Evolutionary conservation across 2,888 invertebrate species (phyloP), one percentile per base, ranked within the genome.

Genomic region (Pasiphila rectangulata): DNA sequence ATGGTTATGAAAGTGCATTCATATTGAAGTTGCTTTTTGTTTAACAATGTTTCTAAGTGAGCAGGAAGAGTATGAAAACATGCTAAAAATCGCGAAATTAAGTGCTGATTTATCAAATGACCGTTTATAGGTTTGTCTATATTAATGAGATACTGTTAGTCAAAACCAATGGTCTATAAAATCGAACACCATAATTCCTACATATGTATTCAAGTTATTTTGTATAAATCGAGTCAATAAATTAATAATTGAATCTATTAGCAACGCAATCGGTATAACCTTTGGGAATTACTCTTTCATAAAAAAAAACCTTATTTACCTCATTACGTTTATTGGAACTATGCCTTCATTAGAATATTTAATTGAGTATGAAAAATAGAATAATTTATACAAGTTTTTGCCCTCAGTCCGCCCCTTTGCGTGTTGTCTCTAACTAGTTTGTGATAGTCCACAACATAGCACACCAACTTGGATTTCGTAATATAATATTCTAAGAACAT

Each of bases 381-480:
- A 48, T 36, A 40, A 50, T 57, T 48, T 49, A 20, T 38, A 46
- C 46, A 2, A 44, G 45, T 54, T 45, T 19, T 57, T 49, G 17
- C 16, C 34, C 42, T 42, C 25, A 77, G 57, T 78, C 55, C 81
- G 64, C 47, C 67, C 67, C 83, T 76, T 73, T 59, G 29, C 59
- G 59, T 63, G 61, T 61, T 69, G 63, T 61, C 59, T 61, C 65
- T 65, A 75, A 72, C 72, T 69, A 69, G 74, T 76, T 76, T 69
- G 70, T 67, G 73, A 65, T 76, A 76, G 77, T 79, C 81, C 75
- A 78, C 71, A 64, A 72, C 65, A 70, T 46, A 55, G 44, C 44
- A 50, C 49, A 46, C 46, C 53, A 40, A 43, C 41, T 46, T 34
- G 40, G 34, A 32, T 34, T 43, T 37, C 12, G 24, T 44, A 27